Evolutionary conservation across 37 sponge, comb jelly and placozoan genomes (phyloP), one percentile per base, ranked within the genome.

Genomic region (Oscarella lobularis): DNA sequence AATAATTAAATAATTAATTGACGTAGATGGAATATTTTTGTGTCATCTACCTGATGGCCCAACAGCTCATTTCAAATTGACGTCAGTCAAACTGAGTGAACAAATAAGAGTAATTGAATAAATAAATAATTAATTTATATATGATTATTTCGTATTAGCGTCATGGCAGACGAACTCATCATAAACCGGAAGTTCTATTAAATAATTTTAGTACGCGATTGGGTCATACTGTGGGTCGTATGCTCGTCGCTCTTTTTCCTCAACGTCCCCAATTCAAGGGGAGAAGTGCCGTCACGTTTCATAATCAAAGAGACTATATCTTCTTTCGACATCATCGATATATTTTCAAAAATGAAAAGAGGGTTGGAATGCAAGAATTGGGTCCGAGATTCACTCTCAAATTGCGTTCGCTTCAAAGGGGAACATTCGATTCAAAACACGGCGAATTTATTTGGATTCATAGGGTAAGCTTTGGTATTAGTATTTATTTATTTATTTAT

Each of bases 311-410:
- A 36, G 99, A 98, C 78, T 98, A 72, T 78, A 88, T 98, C 37
- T 98, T 98, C 80, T 90, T 98, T 81, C 81, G 99, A 78, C 84
- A 85, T 54, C 94, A 98, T 82, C 90, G 96, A 83, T 98, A 98
- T 72, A 86, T 98, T 30, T 98, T 98, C 80, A 83, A 82, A 67
- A 88, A 86, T 82, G 72, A 85, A 33, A 40, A 86, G 74, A 90
- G 80, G 76, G 94, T 93, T 39, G 89, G 89, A 5, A 75, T 98
- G 35, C 99, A 98, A 54, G 99, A 98, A 48, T 39, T 93, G 33
- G 99, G 99, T 2, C 99, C 99, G 33, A 48, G 99, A 60, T 86
- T 98, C 70, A 98, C 99, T 41, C 83, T 98, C 40, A 98, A 90
- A 67, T 73, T 93, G 38, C n/a, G 89, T 27, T 83, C 88, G 73